These are phyloP conservation scores for Puma concolor DNA, from an alignment of 2,113 vertebrate species.

Conservation along the genomic window DNA sequence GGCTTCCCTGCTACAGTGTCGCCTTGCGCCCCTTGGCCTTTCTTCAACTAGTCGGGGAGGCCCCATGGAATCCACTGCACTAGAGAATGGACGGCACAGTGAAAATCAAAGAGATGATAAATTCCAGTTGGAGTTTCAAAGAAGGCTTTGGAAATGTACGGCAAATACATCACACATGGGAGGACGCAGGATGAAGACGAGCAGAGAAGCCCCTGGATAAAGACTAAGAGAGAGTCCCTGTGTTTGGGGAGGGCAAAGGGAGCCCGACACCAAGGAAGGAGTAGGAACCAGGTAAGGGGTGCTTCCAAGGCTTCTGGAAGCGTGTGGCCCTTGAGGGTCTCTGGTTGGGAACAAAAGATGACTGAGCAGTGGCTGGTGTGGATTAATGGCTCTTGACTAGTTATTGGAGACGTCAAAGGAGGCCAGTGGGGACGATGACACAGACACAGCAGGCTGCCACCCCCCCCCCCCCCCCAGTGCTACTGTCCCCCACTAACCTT, in stretches of 20 bases:
- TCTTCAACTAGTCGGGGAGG: not conserved
- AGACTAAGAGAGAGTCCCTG: not conserved
- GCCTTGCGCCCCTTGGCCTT: not conserved
- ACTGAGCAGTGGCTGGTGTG: not conserved
- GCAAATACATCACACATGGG: not conserved
- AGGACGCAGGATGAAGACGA: too few relatives aligned
- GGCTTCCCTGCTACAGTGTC: fast-evolving
- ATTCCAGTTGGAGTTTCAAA: not conserved
- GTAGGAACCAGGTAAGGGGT: not conserved
- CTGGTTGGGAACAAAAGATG: not conserved
- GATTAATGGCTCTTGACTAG: fast-evolving
- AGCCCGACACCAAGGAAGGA: not conserved
- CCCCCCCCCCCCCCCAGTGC: not conserved
- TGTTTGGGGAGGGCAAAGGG: fast-evolving
- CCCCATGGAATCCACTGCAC: not conserved
- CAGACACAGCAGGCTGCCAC: fast-evolving
- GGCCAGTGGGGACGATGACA: not conserved
- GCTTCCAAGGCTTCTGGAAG: too few relatives aligned
- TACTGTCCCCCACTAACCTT: fast-evolving
- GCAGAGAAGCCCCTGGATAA: not conserved
- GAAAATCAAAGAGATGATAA: not conserved
- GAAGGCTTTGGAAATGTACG: not conserved
- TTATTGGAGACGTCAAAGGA: too few relatives aligned
- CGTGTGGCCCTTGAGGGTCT: fast-evolving
- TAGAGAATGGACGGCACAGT: fast-evolving